Conservation (phyloP, 2,797 vertebrate genomes). For the Champsocephalus gunnari region DNA sequence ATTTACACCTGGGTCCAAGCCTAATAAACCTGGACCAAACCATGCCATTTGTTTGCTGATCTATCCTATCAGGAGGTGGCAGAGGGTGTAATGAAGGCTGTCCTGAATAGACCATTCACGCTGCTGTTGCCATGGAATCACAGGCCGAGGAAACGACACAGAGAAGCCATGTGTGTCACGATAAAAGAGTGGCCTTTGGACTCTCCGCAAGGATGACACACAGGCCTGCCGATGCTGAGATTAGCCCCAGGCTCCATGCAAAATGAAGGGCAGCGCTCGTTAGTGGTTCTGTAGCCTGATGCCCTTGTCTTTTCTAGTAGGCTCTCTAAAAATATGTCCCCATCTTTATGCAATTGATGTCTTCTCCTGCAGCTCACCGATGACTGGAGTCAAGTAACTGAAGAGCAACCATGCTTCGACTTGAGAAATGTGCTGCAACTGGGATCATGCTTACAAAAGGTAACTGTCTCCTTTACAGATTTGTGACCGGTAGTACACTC, state of each 20-base stretch:
- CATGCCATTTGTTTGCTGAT: slow-evolving; percentile 48
- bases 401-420: slow-evolving; percentile 19
- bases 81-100: slow-evolving; percentile 38
- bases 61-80: slow-evolving; percentile 41
- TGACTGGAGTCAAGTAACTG: slow-evolving; percentile 16
- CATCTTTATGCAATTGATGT: slow-evolving; percentile 1
- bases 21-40: slow-evolving; percentile 29
- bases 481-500: slow-evolving; percentile 49
- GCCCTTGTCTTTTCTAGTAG: slow-evolving; percentile 19
- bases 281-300: slow-evolving; percentile 27
- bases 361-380: slow-evolving; percentile 6
- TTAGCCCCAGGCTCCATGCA: slow-evolving; percentile 41
- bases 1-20: neutral
- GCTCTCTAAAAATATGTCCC: neutral
- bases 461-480: slow-evolving; percentile 59
- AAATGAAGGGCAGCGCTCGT: slow-evolving; percentile 8
- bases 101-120: slow-evolving; percentile 74
- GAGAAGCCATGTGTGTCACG: slow-evolving; percentile 73
- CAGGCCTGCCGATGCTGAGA: slow-evolving; percentile 22
- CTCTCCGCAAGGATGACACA: slow-evolving; percentile 56
- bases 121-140: slow-evolving; percentile 78
- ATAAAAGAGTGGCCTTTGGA: slow-evolving; percentile 70
- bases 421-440: slow-evolving; percentile 29
- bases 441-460: slow-evolving; percentile 47
- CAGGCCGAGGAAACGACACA: slow-evolving; percentile 60